Evolutionary conservation across 2,888 invertebrate species (phyloP), one percentile per base, ranked within the genome.

Genomic region (Therioaphis trifolii): DNA sequence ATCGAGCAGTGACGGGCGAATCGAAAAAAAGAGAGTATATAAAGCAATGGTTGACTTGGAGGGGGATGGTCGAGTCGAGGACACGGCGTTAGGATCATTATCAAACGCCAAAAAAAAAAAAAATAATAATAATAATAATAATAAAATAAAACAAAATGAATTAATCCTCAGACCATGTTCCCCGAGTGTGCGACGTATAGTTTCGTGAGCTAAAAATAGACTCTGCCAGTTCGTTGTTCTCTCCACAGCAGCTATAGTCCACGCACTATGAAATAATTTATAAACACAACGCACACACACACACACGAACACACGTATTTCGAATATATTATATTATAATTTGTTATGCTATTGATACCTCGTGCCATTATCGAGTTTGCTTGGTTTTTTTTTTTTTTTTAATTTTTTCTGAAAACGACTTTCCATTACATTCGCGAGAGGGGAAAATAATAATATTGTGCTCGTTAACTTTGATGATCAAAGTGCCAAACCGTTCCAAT

Each of bases 381-480:
- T 9, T 72, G 18, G 15, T 52, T 18, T 72, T 52, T 35, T 24
- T 46, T 69, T 69, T 9, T 46, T 46, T 27, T 27, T 27, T 18
- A 24, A n/a, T n/a, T n/a, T n/a, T n/a, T n/a, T n/a, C n/a, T n/a
- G 14, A 29, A 21, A 63, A 35, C 66, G 15, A 78, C 52, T 78
- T 78, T 78, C 77, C 49, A 35, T 49, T 35, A 21, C 49, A n/a
- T n/a, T n/a, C n/a, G 18, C 24, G 24, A 58, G 29, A n/a, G n/a
- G n/a, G n/a, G 27, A 46, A 40, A n/a, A n/a, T n/a, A n/a, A n/a
- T n/a, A 74, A 75, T 58, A 75, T 75, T 27, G 61, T 49, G 77
- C 77, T 78, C 52, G 66, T 68, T 66, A 66, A 78, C 52, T 78
- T 66, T 68, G 66, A 78, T 24, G 77, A 78, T 68, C 77, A 78